Percentiles rank a stretch among this genome's conserved stretches.
Conservation (phyloP, 2,113 vertebrate genomes). For the Nesogale talazaci region DNA sequence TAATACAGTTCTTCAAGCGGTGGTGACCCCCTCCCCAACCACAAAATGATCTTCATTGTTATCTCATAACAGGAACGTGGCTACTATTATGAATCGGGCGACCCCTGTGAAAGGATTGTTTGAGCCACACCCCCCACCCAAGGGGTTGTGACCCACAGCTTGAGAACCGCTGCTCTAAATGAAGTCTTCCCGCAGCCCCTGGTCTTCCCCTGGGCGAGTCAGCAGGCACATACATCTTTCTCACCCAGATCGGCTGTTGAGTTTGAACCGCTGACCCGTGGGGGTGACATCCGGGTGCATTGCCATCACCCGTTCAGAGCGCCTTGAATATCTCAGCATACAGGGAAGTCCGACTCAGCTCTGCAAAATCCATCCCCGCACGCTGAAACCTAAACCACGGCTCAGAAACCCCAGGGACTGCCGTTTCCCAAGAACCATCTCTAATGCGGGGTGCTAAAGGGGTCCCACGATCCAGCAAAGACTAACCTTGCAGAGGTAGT, state of each 20-base stretch:
- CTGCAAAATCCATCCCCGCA: neutral
- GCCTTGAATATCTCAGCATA: no score
- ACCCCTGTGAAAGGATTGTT: no score
- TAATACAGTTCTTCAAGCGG: no score
- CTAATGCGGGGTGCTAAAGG: neutral
- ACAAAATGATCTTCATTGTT: no score
- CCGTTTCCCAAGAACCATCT: neutral
- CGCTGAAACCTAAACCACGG: no score
- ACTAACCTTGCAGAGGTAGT: neutral
- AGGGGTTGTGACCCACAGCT: no score
- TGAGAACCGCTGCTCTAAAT: no score
- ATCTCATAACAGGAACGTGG: no score
- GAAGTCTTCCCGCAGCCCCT: neutral
- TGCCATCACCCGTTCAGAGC: no score
- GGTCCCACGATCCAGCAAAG: neutral
- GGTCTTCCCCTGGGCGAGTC: neutral
- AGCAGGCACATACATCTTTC: neutral
- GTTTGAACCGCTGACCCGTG: neutral
- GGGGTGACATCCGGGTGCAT: neutral
- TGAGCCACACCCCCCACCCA: no score
- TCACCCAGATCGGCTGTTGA: neutral
- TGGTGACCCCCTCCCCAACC: no score
- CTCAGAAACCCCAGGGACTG: neutral
- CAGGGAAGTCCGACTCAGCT: neutral
- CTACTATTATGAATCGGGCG: no score